A percentile compares a stretch with the other conserved stretches of the same genome.
Evolutionary conservation across 2,888 invertebrate genomes (phyloP).

Genomic region (Philhelius pedissequus): DNA sequence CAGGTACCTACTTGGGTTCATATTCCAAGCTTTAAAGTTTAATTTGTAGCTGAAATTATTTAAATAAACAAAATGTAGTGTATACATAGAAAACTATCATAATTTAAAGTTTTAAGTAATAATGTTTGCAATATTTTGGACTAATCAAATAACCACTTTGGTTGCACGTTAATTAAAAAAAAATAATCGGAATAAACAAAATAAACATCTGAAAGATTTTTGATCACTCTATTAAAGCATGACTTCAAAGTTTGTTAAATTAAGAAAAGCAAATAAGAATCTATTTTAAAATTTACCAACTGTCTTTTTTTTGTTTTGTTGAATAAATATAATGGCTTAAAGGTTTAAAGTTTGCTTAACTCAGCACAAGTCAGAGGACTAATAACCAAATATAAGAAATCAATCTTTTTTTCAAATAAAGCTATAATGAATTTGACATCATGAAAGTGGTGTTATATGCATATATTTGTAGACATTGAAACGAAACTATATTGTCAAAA

Average conservation of each 20-base stretch:
- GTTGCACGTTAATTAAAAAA: not conserved
- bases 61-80: not conserved
- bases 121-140: not conserved
- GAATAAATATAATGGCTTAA: not conserved
- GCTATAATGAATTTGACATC: not conserved
- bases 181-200: not conserved
- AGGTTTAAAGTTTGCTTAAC: not conserved
- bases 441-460: not conserved
- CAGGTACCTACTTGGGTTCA: not conserved
- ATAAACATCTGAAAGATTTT: not conserved
- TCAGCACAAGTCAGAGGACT: not conserved
- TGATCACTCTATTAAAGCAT: constrained; percentile 3
- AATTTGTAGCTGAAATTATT: not conserved
- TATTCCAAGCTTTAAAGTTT: not conserved
- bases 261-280: not conserved
- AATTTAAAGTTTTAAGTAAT: not conserved
- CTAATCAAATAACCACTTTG: not conserved
- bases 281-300: not conserved
- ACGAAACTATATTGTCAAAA: not conserved
- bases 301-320: not conserved
- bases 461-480: no score
- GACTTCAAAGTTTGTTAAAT: not conserved
- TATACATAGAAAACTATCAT: not conserved
- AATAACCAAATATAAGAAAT: not conserved
- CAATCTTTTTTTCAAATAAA: not conserved